Conservation (phyloP, 2,113 vertebrate genomes). For the Oreochromis spilurus region DNA sequence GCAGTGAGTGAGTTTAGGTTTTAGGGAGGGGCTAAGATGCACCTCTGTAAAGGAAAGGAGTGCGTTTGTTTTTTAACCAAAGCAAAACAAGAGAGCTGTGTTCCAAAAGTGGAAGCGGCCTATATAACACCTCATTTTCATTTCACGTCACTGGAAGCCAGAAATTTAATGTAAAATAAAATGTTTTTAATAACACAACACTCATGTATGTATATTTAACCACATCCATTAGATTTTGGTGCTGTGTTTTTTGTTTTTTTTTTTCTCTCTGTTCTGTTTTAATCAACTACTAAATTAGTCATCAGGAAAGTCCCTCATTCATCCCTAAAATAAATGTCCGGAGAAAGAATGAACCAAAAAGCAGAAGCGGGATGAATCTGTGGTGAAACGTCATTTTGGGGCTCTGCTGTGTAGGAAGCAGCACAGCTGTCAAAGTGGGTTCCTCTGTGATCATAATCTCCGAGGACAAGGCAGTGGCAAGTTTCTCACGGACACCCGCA, state of each 20-base stretch:
- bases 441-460: slow-evolving; percentile 50
- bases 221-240: not conserved
- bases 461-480: slow-evolving; percentile 38
- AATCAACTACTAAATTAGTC: not conserved
- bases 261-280: not conserved
- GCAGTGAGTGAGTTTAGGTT: not conserved
- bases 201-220: not conserved
- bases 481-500: slow-evolving; percentile 55
- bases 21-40: not conserved
- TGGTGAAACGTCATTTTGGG: slow-evolving; percentile 17
- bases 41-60: not conserved
- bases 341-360: not conserved
- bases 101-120: not conserved
- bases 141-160: not conserved
- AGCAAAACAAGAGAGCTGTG: not conserved
- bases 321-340: not conserved
- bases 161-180: not conserved
- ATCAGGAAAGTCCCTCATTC: not conserved
- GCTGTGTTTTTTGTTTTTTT: not conserved
- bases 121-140: not conserved
- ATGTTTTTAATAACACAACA: not conserved
- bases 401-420: slow-evolving; percentile 7
- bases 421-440: slow-evolving; percentile 45
- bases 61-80: not conserved
- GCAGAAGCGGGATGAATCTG: not conserved